phyloP scores from a whole-genome alignment of 2,113 vertebrate species.

The Misgurnus mizolepis region DNA sequence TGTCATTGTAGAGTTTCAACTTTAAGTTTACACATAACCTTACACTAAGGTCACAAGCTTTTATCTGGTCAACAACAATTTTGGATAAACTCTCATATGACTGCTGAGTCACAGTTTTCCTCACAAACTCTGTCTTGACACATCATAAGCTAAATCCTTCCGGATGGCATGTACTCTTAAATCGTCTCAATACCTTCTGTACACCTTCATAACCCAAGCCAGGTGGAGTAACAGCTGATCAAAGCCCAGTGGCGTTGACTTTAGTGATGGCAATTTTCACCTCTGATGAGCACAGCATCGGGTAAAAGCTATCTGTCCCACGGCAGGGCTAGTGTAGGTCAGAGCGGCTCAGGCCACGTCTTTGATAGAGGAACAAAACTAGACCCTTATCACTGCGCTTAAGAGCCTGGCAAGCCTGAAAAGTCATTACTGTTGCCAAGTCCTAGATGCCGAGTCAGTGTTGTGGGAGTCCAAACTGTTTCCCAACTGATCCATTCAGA shows the following conservation, averaged over 20 bases:
- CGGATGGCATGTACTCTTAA: slow-evolving; percentile 9
- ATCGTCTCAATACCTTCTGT: neutral
- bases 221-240: slow-evolving; percentile 51
- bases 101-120: neutral
- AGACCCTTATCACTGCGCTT: slow-evolving; percentile 42
- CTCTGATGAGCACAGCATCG: slow-evolving; percentile 44
- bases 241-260: slow-evolving; percentile 25
- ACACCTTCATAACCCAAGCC: neutral
- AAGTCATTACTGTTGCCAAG: slow-evolving; percentile 46
- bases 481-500: slow-evolving; percentile 35
- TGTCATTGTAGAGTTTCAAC: neutral
- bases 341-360: slow-evolving; percentile 20
- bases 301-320: slow-evolving; percentile 48
- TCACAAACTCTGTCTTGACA: neutral
- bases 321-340: slow-evolving; percentile 41
- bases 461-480: slow-evolving; percentile 32
- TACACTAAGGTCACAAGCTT: neutral
- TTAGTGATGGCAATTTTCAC: slow-evolving; percentile 49
- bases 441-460: slow-evolving; percentile 17
- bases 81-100: neutral
- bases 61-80: slow-evolving; percentile 6
- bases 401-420: slow-evolving; percentile 42
- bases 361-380: slow-evolving; percentile 52
- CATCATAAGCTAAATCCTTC: neutral
- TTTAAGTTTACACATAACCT: neutral